Conservation (phyloP, 2,113 vertebrate species). For the Cebus imitator region DNA sequence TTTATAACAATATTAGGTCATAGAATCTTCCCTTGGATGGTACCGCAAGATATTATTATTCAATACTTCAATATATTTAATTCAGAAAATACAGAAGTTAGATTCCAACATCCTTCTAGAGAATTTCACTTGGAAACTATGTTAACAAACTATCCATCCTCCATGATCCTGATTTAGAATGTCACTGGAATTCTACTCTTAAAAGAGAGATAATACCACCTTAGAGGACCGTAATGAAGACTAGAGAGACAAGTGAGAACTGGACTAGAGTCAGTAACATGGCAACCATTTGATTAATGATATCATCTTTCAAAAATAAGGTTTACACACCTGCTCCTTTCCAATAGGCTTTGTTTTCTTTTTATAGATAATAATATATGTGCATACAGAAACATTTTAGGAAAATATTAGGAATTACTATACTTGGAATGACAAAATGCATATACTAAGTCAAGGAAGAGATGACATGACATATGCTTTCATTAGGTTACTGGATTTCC, state of each 20-base stretch:
- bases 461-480: background rate
- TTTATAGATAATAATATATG: background rate
- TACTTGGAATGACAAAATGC: background rate
- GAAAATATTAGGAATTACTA: background rate
- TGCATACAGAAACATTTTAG: background rate
- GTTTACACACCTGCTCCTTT: background rate
- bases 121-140: conserved; percentile 35
- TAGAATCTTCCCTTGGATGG: background rate
- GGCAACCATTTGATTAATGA: background rate
- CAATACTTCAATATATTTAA: background rate
- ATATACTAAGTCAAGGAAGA: background rate
- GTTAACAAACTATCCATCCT: background rate
- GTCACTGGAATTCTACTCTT: background rate
- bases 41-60: background rate
- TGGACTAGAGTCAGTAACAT: too few relatives aligned
- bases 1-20: conserved; percentile 32
- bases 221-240: background rate
- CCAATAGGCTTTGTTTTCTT: background rate
- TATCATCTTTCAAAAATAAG: background rate
- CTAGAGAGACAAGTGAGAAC: background rate
- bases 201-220: background rate
- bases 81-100: background rate
- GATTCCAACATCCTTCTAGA: background rate
- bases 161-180: background rate
- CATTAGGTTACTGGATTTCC: background rate